A percentile compares a stretch with the other conserved stretches of the same genome.
Evolutionary conservation across 2,888 invertebrate genomes (phyloP).

Genomic region (Cantharis rufa): DNA sequence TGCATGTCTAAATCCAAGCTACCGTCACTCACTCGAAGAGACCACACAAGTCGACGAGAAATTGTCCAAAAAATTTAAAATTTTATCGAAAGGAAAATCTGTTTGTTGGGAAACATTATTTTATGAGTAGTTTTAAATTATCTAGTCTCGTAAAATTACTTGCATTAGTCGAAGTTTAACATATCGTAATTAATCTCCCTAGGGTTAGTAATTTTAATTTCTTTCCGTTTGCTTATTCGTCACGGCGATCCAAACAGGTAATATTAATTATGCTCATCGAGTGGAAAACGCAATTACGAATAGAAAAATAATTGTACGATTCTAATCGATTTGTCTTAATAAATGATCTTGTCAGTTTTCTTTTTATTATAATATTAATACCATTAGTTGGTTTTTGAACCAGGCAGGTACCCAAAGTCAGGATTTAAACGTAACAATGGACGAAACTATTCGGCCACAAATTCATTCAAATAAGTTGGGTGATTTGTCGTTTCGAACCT

Average conservation of each 20-base stretch:
- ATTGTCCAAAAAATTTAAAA: neutral
- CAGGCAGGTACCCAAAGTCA: neutral
- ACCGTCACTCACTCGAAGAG: slow-evolving; percentile 29
- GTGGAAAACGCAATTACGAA: neutral
- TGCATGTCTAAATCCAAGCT: neutral
- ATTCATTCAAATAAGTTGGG: slow-evolving; percentile 30
- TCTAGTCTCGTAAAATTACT: neutral
- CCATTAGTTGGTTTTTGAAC: neutral
- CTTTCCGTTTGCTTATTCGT: neutral
- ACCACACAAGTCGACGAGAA: slow-evolving; percentile 32
- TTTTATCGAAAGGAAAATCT: neutral
- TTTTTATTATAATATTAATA: neutral
- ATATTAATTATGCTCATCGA: neutral
- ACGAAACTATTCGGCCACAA: slow-evolving; percentile 33
- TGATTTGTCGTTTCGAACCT: slow-evolving; percentile 33
- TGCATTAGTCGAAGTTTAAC: neutral
- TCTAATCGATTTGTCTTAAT: slow-evolving; percentile 12
- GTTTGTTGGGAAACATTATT: neutral
- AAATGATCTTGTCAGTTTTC: neutral
- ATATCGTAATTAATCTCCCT: neutral
- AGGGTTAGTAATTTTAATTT: neutral
- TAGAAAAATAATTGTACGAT: neutral
- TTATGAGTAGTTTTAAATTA: neutral
- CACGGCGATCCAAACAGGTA: neutral
- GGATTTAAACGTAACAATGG: slow-evolving; percentile 29